Conservation (phyloP, 2,113 vertebrate genomes). For the Aspiorhynchus laticeps region DNA sequence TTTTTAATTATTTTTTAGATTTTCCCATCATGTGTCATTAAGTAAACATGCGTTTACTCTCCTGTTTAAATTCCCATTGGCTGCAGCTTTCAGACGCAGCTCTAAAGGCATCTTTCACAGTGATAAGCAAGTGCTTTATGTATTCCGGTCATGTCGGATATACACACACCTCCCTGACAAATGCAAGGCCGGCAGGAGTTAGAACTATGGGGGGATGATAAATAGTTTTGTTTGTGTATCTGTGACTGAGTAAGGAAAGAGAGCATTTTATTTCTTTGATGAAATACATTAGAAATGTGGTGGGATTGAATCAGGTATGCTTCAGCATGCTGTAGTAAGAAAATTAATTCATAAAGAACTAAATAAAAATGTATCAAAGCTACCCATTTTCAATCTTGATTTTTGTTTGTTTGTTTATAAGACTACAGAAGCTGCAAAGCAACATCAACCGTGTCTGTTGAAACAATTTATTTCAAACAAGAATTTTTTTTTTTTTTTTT, state of each 20-base stretch:
- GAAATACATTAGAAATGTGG: slow-evolving; percentile 18
- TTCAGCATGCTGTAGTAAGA: not conserved
- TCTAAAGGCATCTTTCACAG: slow-evolving; percentile 36
- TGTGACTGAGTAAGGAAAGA: slow-evolving; percentile 23
- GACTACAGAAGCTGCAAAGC: not conserved
- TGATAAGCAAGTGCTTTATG: slow-evolving; percentile 39
- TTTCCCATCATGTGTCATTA: slow-evolving; percentile 1
- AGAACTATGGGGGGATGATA: slow-evolving; percentile 38
- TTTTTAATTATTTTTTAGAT: not conserved
- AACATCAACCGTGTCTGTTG: not conserved
- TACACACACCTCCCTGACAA: slow-evolving; percentile 34
- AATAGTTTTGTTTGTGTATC: slow-evolving; percentile 44
- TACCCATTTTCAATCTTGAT: not conserved
- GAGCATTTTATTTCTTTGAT: slow-evolving; percentile 45
- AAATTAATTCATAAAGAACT: not conserved
- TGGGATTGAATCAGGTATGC: slow-evolving; percentile 21
- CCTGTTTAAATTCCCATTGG: slow-evolving; percentile 3
- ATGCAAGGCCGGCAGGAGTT: slow-evolving; percentile 7
- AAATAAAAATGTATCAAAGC: slow-evolving; percentile 10
- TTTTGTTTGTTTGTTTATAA: not conserved
- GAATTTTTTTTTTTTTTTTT: not conserved
- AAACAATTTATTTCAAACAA: not conserved
- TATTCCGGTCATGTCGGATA: slow-evolving; percentile 20
- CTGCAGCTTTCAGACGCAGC: not conserved
- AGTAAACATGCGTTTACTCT: not conserved